Evolutionary conservation across 1,140 invertebrate genomes (phyloP).

Genomic region (Pseudobourletiella spinata): DNA sequence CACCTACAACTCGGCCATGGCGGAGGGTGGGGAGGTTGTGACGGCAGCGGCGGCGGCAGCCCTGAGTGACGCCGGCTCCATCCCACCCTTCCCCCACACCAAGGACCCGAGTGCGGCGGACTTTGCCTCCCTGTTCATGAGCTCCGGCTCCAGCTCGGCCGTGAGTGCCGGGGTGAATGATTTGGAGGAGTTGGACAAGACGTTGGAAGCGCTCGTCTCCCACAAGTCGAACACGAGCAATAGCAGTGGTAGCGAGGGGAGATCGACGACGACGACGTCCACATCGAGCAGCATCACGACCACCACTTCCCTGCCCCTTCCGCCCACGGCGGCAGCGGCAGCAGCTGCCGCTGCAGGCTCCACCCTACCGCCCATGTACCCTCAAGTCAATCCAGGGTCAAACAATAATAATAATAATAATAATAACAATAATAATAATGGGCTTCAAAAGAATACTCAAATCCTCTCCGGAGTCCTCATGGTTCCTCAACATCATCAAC

Average conservation of each 20-base stretch:
- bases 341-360: too few species aligned
- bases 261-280: too few species aligned
- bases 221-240: too few species aligned
- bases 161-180: slow-evolving; percentile 54
- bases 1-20: slow-evolving; percentile 56
- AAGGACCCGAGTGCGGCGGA: slow-evolving; percentile 43
- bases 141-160: slow-evolving; percentile 49
- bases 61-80: too few species aligned
- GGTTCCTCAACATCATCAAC: slow-evolving; percentile 13
- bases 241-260: too few species aligned
- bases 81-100: slow-evolving; percentile 5
- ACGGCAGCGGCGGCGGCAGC: too few species aligned
- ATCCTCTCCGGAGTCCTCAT: too few species aligned
- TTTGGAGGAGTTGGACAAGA: slow-evolving; percentile 67
- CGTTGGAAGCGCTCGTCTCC: slow-evolving; percentile 44
- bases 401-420: too few species aligned
- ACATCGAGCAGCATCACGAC: not conserved
- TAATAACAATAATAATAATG: too few species aligned
- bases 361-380: too few species aligned
- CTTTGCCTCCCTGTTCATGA: slow-evolving; percentile 47
- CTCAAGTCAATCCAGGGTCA: too few species aligned
- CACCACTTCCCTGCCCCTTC: not conserved
- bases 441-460: too few species aligned
- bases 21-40: slow-evolving; percentile 13
- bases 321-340: not conserved